Conservation (phyloP, 23 tunicate species). For the Ascidia mentula region DNA sequence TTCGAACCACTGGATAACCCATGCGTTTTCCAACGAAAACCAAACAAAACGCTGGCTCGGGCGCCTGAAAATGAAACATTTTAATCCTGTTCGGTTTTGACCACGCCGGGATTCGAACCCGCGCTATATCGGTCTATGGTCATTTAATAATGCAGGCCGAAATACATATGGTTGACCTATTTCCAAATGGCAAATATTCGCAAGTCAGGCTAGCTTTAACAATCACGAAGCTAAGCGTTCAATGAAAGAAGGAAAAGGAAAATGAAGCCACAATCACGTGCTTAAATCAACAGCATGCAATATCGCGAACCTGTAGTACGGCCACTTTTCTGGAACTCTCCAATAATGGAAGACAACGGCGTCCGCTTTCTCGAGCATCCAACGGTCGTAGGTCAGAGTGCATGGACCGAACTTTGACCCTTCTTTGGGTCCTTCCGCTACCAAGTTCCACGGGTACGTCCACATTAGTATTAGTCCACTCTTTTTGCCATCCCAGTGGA, state of each 20-base stretch:
- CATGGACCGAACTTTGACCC: background rate
- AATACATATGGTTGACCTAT: too few relatives aligned
- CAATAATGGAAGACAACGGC: conserved; percentile 13
- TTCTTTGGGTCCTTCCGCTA: background rate
- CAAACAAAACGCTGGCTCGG: conserved; percentile 4
- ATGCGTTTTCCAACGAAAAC: background rate
- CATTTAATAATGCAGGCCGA: too few relatives aligned
- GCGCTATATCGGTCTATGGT: too few relatives aligned
- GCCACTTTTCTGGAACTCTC: background rate
- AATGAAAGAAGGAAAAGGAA: too few relatives aligned
- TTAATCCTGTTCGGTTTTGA: too few relatives aligned
- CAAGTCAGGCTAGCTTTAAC: too few relatives aligned
- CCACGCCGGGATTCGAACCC: too few relatives aligned
- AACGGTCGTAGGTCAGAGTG: background rate
- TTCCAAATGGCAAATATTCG: too few relatives aligned
- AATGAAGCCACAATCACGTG: too few relatives aligned
- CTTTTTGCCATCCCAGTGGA: background rate
- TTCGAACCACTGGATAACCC: conserved; percentile 7
- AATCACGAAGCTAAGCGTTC: too few relatives aligned
- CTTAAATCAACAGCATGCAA: too few relatives aligned
- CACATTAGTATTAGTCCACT: background rate
- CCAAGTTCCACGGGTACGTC: background rate
- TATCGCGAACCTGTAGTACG: background rate
- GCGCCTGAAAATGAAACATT: background rate
- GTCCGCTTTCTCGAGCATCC: conserved; percentile 1